Conservation (phyloP, 2,888 invertebrate species). For the Mimachlamys varia region DNA sequence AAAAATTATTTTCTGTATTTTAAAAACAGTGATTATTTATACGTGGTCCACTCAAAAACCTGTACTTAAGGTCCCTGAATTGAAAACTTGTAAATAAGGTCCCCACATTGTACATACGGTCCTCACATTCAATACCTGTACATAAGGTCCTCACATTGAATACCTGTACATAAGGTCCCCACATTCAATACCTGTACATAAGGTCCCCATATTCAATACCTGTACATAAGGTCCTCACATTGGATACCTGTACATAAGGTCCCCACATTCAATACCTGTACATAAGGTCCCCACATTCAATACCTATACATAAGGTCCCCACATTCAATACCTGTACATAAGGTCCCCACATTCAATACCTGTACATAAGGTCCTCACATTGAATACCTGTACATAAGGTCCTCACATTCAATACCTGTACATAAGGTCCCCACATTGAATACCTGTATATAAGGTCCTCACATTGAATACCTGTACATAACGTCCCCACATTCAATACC, state of each 20-base stretch:
- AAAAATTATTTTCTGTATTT: too few relatives aligned
- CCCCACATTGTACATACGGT: too few relatives aligned
- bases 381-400: conserved; percentile 3
- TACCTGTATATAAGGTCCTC: not conserved
- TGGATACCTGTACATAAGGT: not conserved
- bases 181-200: too few relatives aligned
- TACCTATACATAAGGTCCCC: not conserved
- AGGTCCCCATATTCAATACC: not conserved
- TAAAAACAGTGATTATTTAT: too few relatives aligned
- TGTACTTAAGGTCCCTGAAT: too few relatives aligned
- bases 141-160: too few relatives aligned
- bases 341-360: not conserved
- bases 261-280: not conserved
- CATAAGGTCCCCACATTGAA: not conserved
- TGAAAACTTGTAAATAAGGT: too few relatives aligned
- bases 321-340: not conserved
- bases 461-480: not conserved
- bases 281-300: not conserved
- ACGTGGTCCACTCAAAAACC: too few relatives aligned
- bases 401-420: not conserved
- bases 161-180: too few relatives aligned
- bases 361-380: not conserved
- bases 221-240: not conserved
- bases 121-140: too few relatives aligned
- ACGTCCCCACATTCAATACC: not conserved